Base-by-base conservation (phyloP, 2,113 vertebrate genomes). In the Orientallactaga bullata region DNA sequence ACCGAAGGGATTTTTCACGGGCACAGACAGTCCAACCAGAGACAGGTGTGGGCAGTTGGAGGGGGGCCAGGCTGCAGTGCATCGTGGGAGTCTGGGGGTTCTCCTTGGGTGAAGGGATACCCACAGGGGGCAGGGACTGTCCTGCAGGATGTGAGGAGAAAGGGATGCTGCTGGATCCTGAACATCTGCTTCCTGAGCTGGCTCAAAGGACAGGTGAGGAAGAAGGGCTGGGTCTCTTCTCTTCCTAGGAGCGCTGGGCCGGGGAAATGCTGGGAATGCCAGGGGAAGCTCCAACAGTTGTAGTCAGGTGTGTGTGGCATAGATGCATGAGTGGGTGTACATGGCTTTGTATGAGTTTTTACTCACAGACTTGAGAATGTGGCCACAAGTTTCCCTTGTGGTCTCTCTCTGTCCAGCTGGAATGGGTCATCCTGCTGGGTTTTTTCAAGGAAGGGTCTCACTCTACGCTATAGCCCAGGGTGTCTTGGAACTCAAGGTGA, bases 11-110 rank as follows among this genome's bases (percentile, higher is more conserved):
- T 98, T 99, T 98, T 98, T 98, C 98, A 99, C 84, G 98, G 98
- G 99, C 98, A 98, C 97, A 98, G 98, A 98, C 98, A 98, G 99
- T 99, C 99, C 98, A 99, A 99, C 99, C 99, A 99, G 99, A 99
- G 99, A 99, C 98, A 94, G 69, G 97, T 96, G 96, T 98, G 97
- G 95, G 97, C 98, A 97, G 93, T 87, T 83, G 95, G 89, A 88
- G 86, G 73, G 18, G 98, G 88, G 42, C 5, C 42, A 47, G 16
- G 88, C 91, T 98, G 98, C 98, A 99, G 98, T 96, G 98, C 98
- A 98, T 98, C 99, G 98, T 98, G 96, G 98, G 98, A 96, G 97
- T 97, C 88, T 87, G 55, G n/a, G 0, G 37, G 17, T 63, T 85
- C 72, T 88, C 66, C 58, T 63, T 66, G 78, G 88, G 73, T 82